Base-by-base conservation (phyloP, 2,888 invertebrate species). In the Meghimatium bilineatum region DNA sequence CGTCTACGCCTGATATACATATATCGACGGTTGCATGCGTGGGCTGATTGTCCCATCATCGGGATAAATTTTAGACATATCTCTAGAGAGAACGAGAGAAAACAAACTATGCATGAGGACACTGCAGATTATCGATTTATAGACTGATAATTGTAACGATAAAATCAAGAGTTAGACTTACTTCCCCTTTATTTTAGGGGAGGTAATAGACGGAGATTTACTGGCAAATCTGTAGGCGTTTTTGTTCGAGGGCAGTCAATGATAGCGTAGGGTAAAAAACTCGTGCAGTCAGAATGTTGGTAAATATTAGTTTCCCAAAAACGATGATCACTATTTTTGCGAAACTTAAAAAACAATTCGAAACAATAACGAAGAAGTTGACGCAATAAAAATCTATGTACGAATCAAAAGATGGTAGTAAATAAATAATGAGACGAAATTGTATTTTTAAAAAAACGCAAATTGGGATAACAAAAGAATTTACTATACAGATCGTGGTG, bases 161-260 rank as follows among this genome's bases (percentile, higher is more conserved):
- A 74, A 74, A 52, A 74, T 74, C 52, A 74, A 52, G 32, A 74
- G 74, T 52, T 23, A 74, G 74, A 74, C 74, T 49, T 52, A 74
- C 52, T 52, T 74, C 74, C 32, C 52, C 74, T 5, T 52, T 74
- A 49, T 74, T 49, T 74, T 14, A 74, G 52, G 74, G 74, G 74
- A 5, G 20, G 74, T 74, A 74, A 74, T 74, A 38, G 71, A 23
- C 36, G 26, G 1, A 38, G 1, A 38, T 1, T 52, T 52, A 14
- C 32, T 32, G 10, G 74, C 26, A 32, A 74, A 44, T 74, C 52
- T 74, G 49, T 32, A 8, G 74, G 74, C 49, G 74, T 74, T 23
- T 74, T 74, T 52, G 74, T 32, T 14, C 44, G 3, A 23, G 32
- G 74, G 32, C 23, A 32, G 52, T 17, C 49, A 23, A 17, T 17